These are phyloP conservation scores for Malaclemys terrapin DNA, from an alignment of 2,113 vertebrate species.

Conservation along the genomic window DNA sequence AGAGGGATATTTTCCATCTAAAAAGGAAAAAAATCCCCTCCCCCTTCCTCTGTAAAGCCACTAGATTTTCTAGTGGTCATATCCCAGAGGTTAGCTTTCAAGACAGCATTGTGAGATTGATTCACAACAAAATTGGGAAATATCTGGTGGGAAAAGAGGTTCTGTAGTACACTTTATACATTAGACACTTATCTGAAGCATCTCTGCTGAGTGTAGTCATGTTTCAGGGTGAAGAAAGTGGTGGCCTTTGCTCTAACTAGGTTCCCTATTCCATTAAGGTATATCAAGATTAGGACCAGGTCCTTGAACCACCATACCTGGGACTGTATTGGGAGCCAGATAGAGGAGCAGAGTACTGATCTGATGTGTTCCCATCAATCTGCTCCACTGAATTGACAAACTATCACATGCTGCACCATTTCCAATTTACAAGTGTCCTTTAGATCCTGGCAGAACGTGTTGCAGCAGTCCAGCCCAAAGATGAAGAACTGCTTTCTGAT, in stretches of 20 bases:
- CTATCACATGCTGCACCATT: not conserved
- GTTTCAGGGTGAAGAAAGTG: not conserved
- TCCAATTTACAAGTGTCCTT: not conserved
- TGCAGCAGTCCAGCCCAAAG: not conserved
- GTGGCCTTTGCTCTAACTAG: not conserved
- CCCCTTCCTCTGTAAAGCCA: constrained; percentile 19
- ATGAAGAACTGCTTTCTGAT: not conserved
- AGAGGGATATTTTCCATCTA: constrained; percentile 31
- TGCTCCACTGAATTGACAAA: not conserved
- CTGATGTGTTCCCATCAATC: not conserved
- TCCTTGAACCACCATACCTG: not conserved
- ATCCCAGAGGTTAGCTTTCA: constrained; percentile 8
- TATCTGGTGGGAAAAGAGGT: not conserved
- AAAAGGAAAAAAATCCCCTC: constrained; percentile 27
- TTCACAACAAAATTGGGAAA: not conserved
- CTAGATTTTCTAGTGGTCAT: constrained; percentile 3
- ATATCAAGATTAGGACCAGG: not conserved
- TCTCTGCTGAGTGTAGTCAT: not conserved
- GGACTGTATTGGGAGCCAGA: not conserved
- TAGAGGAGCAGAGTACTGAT: not conserved
- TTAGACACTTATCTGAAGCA: not conserved
- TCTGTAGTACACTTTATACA: not conserved
- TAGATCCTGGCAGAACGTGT: not conserved
- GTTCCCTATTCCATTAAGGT: not conserved
- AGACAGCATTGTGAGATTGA: constrained; percentile 1